Conservation (phyloP, 2,113 vertebrate genomes). For the Melanocharis versteri region DNA sequence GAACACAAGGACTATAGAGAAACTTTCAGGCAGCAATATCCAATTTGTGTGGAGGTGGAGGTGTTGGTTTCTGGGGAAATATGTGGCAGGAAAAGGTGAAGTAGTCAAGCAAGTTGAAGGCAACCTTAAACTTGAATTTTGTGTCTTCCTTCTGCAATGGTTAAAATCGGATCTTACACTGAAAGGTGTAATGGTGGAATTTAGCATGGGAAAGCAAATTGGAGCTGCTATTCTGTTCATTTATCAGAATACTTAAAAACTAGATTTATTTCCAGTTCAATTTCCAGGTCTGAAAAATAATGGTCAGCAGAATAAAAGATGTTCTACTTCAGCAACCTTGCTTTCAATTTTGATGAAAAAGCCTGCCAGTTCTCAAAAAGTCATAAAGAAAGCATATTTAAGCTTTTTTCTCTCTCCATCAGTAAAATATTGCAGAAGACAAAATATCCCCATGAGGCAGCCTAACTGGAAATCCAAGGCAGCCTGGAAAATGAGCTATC, state of each 20-base stretch:
- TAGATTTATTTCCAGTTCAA: neutral
- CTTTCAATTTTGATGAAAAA: neutral
- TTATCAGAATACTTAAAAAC: neutral
- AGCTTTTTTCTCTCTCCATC: neutral
- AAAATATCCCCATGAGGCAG: constrained; percentile 10
- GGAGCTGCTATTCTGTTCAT: neutral
- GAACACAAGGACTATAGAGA: neutral
- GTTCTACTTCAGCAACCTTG: neutral
- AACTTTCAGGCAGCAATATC: neutral
- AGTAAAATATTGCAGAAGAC: constrained; percentile 13
- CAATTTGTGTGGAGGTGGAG: neutral
- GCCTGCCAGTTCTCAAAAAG: neutral
- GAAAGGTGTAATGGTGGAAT: neutral
- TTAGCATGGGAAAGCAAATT: neutral
- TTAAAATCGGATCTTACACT: neutral
- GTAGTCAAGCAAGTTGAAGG: neutral
- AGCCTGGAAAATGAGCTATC: constrained; percentile 27
- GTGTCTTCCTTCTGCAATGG: neutral
- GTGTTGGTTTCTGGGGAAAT: neutral
- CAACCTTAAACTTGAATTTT: neutral
- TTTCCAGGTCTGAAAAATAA: constrained; percentile 23
- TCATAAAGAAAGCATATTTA: constrained; percentile 7
- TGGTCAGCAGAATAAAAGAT: neutral
- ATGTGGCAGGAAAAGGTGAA: neutral
- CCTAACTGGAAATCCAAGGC: constrained; percentile 14